These are phyloP conservation scores for Phycodurus eques DNA, from an alignment of 2,113 vertebrate species.

Conservation along the genomic window DNA sequence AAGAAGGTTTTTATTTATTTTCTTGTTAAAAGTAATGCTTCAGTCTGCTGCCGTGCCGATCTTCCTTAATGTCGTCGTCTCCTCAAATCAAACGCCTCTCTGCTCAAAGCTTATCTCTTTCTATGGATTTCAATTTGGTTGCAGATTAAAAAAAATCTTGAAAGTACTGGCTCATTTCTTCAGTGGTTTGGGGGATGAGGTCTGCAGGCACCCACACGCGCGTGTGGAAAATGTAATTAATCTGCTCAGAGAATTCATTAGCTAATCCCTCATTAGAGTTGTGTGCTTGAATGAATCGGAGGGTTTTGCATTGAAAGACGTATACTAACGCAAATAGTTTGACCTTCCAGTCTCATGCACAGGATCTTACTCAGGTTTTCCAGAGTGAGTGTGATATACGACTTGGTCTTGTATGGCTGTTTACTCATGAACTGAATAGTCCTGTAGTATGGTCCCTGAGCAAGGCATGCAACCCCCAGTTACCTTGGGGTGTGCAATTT, in stretches of 20 bases:
- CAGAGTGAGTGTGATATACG: background rate
- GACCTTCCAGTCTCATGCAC: conserved; percentile 12
- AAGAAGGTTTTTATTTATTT: conserved; percentile 53
- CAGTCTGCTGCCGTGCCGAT: conserved; percentile 41
- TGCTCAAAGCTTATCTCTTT: conserved; percentile 51
- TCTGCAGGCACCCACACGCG: conserved; percentile 29
- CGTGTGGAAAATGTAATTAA: conserved; percentile 61
- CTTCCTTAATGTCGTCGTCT: conserved; percentile 50
- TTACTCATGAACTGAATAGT: background rate
- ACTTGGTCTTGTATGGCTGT: background rate
- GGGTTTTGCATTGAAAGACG: conserved; percentile 28
- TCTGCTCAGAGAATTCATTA: conserved; percentile 67
- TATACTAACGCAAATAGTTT: conserved; percentile 17
- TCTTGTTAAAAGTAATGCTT: conserved; percentile 46
- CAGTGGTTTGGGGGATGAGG: conserved; percentile 45
- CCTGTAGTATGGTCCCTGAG: too few species aligned
- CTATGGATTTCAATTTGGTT: conserved; percentile 58
- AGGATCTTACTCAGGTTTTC: background rate
- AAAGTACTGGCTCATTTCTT: conserved; percentile 52
- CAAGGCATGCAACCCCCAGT: too few species aligned
- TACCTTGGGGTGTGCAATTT: too few species aligned
- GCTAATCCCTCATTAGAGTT: conserved; percentile 63
- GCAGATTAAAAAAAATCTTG: conserved; percentile 34
- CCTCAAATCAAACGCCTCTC: conserved; percentile 51
- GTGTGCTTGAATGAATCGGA: conserved; percentile 28